phyloP scores from a whole-genome alignment of 2,113 vertebrate genomes.

The Perognathus longimembris region DNA sequence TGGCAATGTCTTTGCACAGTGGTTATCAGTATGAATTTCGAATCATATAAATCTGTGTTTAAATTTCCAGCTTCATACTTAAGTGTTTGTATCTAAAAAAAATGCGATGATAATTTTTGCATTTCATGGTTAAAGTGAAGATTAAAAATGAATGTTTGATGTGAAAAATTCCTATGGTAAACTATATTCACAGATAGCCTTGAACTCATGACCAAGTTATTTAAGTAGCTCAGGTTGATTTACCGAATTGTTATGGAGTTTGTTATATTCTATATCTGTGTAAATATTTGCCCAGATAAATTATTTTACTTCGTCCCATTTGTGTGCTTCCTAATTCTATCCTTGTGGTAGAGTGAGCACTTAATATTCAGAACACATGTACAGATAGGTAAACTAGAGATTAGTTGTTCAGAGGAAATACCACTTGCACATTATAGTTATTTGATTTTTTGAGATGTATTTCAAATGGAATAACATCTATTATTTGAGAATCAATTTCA shows the following conservation, averaged over 20 bases:
- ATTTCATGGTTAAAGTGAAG: not conserved
- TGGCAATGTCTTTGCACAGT: not conserved
- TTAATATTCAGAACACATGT: slow-evolving; percentile 5
- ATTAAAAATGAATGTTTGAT: not conserved
- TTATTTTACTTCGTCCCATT: not conserved
- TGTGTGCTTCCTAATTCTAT: not conserved
- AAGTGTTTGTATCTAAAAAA: not conserved
- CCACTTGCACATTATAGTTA: not conserved
- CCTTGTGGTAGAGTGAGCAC: not conserved
- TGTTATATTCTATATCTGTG: not conserved
- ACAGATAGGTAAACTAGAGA: slow-evolving; percentile 5
- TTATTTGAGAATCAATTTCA: slow-evolving; percentile 27
- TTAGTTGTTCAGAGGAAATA: slow-evolving; percentile 44
- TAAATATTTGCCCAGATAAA: slow-evolving; percentile 20
- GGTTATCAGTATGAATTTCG: not conserved
- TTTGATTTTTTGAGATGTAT: slow-evolving; percentile 31
- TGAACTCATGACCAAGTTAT: not conserved
- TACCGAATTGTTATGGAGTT: not conserved
- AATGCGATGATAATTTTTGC: not conserved
- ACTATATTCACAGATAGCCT: not conserved
- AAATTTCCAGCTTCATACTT: not conserved
- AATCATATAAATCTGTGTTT: not conserved
- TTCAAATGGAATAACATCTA: slow-evolving; percentile 15
- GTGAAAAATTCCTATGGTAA: not conserved
- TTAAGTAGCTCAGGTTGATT: not conserved